Evolutionary conservation across 2,888 invertebrate genomes (phyloP).

Genomic region (Athrips mouffetella): DNA sequence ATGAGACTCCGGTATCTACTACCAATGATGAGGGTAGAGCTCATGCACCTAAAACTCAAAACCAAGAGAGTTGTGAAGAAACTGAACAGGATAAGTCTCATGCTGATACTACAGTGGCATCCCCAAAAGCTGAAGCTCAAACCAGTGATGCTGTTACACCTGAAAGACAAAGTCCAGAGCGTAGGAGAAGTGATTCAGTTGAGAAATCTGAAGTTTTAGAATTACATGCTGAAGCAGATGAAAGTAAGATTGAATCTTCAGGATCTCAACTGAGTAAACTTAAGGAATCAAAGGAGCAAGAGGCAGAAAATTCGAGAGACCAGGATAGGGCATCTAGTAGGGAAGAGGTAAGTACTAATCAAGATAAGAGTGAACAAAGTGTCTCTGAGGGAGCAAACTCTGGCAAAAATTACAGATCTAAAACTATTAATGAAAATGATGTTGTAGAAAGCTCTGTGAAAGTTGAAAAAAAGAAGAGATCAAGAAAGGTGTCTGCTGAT

Average conservation of each 20-base stretch:
- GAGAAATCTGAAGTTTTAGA: constrained; percentile 64
- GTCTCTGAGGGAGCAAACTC: constrained; percentile 44
- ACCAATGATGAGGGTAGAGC: constrained; percentile 48
- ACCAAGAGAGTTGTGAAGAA: constrained; percentile 23
- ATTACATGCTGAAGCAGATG: constrained; percentile 59
- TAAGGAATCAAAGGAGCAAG: constrained; percentile 28
- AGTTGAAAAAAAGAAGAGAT: constrained; percentile 29
- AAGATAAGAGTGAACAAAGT: constrained; percentile 45
- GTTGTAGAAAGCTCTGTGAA: constrained; percentile 59
- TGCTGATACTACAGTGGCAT: constrained; percentile 54
- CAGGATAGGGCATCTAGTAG: constrained; percentile 30
- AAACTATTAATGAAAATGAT: constrained; percentile 60
- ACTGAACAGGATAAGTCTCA: constrained; percentile 32
- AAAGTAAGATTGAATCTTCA: constrained; percentile 52
- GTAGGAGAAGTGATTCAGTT: constrained; percentile 44
- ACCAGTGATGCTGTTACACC: constrained; percentile 11
- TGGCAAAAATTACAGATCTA: constrained; percentile 38
- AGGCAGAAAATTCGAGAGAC: constrained; percentile 32
- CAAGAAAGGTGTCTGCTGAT: constrained; percentile 35
- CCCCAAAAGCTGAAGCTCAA: constrained; percentile 46
- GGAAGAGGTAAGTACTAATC: constrained; percentile 65
- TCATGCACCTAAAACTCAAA: constrained; percentile 26
- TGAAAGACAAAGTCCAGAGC: constrained; percentile 23
- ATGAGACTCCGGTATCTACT: constrained; percentile 49
- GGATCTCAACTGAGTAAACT: constrained; percentile 43